Evolutionary conservation across 2,797 vertebrate genomes (phyloP), one percentile per base, ranked within the genome.

Genomic region (Sebastes oblongus): DNA sequence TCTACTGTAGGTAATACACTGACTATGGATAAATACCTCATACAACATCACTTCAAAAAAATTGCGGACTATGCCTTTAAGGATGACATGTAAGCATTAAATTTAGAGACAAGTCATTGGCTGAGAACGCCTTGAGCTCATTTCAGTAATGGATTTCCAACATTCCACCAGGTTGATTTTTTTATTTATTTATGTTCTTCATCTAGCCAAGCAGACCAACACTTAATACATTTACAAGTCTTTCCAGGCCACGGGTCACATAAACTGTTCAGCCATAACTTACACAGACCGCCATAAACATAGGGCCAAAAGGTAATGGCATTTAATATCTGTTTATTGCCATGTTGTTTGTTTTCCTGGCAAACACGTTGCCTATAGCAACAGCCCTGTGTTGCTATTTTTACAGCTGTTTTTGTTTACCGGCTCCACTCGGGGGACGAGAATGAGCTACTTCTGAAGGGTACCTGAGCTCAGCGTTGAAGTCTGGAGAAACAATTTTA

Each of bases 361-460:
- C 61, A 80, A 32, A 87, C 32, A 11, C 5, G 16, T 29, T 4
- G 30, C 27, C 69, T 68, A n/a, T 81, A 83, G 72, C 80, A 88
- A 84, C 82, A 68, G 72, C 20, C 50, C 50, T 22, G 6, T 80
- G 75, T 36, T 56, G 75, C 70, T 84, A 61, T 88, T 85, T 90
- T 83, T 78, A 61, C 89, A 92, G 86, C 87, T 89, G 86, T 89
- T 90, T 90, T 84, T 91, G 86, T 92, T 92, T 90, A 86, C 81
- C 73, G 54, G 30, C 66, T 66, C 39, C n/a, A 12, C 59, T 78
- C 75, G 3, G 65, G 71, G 16, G 74, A 78, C 3, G 25, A 69
- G 29, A 75, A 46, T 8, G 14, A 86, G 59, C 66, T 30, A 10
- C 66, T 78, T 75, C 34, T 89, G 81, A 77, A 81, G 4, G 10